phyloP scores from a whole-genome alignment of 2,113 vertebrate genomes.

The Oryzias melastigma region DNA sequence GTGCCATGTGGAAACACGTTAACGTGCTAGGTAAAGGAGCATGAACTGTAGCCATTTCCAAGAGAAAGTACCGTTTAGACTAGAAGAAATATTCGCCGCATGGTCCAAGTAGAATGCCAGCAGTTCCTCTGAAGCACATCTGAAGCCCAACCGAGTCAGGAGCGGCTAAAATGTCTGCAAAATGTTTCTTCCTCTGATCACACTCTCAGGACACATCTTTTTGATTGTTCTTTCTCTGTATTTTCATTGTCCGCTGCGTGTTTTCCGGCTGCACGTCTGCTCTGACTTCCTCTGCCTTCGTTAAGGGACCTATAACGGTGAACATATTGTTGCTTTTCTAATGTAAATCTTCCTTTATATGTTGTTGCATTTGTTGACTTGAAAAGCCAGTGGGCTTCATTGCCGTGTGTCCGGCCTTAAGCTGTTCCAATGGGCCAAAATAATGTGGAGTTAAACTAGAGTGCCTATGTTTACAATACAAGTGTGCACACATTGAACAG shows the following conservation, averaged over 20 bases:
- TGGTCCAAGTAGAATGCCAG: not conserved
- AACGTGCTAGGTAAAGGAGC: no score
- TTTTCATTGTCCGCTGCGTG: not conserved
- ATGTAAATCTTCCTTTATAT: no score
- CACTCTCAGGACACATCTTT: no score
- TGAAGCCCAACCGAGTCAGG: not conserved
- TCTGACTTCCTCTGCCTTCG: slow-evolving; percentile 5
- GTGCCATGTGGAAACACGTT: no score
- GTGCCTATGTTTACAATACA: slow-evolving; percentile 48
- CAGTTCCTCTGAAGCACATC: slow-evolving; percentile 1
- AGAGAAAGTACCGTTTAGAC: no score
- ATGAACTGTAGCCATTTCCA: no score
- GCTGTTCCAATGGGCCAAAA: not conserved
- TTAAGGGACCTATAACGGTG: slow-evolving; percentile 7
- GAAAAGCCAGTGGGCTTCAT: not conserved
- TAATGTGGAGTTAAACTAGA: slow-evolving; percentile 14
- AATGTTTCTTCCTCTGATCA: no score
- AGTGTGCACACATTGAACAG: slow-evolving; percentile 1
- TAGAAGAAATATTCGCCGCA: not conserved
- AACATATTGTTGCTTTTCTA: not conserved
- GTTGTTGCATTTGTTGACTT: not conserved
- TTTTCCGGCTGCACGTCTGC: not conserved
- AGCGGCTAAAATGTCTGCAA: no score
- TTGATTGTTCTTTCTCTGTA: not conserved
- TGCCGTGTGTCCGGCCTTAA: slow-evolving; percentile 18